These are phyloP conservation scores for Sesia bembeciformis DNA, from an alignment of 2,888 invertebrate genomes.

Conservation along the genomic window DNA sequence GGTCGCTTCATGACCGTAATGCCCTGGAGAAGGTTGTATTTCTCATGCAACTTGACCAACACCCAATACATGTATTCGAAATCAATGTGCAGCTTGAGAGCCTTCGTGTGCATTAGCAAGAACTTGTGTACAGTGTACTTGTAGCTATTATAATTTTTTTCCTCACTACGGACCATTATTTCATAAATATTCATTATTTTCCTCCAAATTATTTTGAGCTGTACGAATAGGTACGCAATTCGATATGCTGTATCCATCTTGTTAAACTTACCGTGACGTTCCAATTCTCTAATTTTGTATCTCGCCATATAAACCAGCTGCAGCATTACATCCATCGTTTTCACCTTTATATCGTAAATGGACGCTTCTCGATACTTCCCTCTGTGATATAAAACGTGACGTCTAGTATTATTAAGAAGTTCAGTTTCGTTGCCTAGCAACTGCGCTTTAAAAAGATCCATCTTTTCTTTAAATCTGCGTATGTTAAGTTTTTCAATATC, in stretches of 20 bases:
- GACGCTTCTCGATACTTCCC: neutral
- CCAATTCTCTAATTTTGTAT: neutral
- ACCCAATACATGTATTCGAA: neutral
- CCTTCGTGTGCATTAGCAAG: neutral
- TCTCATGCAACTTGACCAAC: neutral
- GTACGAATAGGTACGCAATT: neutral
- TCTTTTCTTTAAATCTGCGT: conserved; percentile 8
- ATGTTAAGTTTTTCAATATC: conserved; percentile 13
- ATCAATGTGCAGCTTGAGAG: neutral
- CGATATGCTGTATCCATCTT: neutral
- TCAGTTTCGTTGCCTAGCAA: neutral
- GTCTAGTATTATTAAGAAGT: neutral
- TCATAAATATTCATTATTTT: neutral
- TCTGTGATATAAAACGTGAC: neutral
- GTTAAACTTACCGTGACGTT: neutral
- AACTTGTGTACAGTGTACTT: neutral
- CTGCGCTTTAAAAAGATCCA: conserved; percentile 1
- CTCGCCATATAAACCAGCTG: conserved; percentile 1
- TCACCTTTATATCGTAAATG: neutral
- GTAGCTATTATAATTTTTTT: neutral
- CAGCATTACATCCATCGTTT: neutral
- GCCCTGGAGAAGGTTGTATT: neutral
- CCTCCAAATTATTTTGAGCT: neutral
- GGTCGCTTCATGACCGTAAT: neutral
- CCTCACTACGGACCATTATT: neutral